Percentiles rank a stretch among this genome's conserved stretches.
phyloP scores from a whole-genome alignment of 2,797 vertebrate species.

The Premnoplex brunnescens region DNA sequence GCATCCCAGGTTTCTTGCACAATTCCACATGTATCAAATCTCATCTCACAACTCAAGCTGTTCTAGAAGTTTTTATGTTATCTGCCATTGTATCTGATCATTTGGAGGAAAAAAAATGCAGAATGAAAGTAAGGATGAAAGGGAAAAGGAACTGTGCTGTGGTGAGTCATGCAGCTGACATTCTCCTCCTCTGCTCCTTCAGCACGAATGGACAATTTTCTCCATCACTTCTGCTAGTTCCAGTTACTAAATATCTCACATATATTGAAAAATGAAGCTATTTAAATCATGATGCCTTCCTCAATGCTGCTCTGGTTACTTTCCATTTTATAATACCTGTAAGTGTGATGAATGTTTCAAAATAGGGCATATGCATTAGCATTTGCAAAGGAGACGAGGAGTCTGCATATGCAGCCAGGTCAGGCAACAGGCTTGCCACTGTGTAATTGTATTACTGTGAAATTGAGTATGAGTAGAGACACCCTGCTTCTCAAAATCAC shows the following conservation, averaged over 20 bases:
- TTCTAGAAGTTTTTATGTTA: background rate
- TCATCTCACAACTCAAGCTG: background rate
- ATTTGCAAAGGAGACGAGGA: background rate
- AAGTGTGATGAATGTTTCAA: background rate
- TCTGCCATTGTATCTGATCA: background rate
- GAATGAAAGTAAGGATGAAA: constrained; percentile 18
- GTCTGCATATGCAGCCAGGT: background rate
- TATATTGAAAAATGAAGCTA: background rate
- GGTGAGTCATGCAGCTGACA: background rate
- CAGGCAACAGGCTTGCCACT: background rate
- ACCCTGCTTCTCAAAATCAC: background rate
- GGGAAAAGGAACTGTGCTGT: background rate
- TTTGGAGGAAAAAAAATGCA: background rate
- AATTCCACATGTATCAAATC: background rate
- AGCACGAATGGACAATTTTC: background rate
- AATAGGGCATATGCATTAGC: background rate
- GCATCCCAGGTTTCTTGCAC: background rate
- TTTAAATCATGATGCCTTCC: background rate
- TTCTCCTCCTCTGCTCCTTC: background rate
- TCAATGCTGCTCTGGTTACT: background rate
- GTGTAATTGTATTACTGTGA: background rate
- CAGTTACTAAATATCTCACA: background rate
- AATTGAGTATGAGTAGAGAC: background rate
- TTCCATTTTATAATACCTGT: background rate
- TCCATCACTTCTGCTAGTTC: background rate